A percentile compares a stretch with the other conserved stretches of the same genome.
These are phyloP conservation scores for Platichthys flesus DNA, from an alignment of 2,113 vertebrate genomes.

Conservation along the genomic window DNA sequence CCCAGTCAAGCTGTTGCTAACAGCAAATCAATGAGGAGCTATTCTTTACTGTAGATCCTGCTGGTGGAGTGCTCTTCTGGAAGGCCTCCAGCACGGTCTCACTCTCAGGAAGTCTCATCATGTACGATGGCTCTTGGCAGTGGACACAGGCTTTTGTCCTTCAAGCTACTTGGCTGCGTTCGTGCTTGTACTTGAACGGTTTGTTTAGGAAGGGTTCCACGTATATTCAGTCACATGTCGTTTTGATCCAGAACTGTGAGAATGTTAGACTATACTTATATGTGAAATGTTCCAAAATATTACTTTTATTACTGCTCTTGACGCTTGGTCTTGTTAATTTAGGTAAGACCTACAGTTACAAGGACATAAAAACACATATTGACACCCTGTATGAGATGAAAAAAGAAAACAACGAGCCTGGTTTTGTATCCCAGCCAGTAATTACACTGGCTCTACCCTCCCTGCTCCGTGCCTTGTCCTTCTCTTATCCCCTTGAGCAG, in stretches of 20 bases:
- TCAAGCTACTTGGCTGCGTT: not conserved
- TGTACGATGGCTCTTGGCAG: conserved; percentile 13
- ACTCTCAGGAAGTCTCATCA: conserved; percentile 43
- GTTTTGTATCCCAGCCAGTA: too few species aligned
- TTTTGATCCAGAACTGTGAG: not conserved
- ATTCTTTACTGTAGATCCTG: conserved; percentile 37
- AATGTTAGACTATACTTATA: too few species aligned
- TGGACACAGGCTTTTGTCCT: conserved; percentile 4
- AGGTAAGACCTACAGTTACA: too few species aligned
- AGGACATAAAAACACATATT: too few species aligned
- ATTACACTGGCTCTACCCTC: too few species aligned
- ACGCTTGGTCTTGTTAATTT: too few species aligned
- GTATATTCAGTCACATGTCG: not conserved
- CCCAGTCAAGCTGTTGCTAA: conserved; percentile 21
- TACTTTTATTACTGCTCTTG: too few species aligned
- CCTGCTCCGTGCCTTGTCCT: too few species aligned
- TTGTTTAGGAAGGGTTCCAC: not conserved
- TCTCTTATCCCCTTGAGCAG: too few species aligned
- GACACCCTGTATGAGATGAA: too few species aligned
- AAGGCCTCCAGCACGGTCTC: conserved; percentile 43
- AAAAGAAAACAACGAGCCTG: too few species aligned
- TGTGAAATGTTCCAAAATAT: too few species aligned
- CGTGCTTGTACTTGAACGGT: not conserved
- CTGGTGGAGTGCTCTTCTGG: conserved; percentile 51
- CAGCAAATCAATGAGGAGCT: conserved; percentile 56